Base-by-base conservation (phyloP, 2,797 vertebrate genomes). In the Poeciliopsis presidionis region DNA sequence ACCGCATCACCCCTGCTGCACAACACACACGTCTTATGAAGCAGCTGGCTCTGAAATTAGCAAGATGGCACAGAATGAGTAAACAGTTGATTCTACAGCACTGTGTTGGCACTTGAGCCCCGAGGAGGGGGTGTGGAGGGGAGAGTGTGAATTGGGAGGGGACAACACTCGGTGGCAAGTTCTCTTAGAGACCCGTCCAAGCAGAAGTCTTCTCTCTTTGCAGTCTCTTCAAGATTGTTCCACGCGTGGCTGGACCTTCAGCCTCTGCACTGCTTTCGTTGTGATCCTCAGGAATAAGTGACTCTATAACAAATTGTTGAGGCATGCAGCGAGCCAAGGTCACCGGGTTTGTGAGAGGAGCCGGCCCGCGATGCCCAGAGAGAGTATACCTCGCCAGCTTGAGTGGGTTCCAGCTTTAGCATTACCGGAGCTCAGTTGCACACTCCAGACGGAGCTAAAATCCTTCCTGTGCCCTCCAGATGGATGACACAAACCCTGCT, bases 281-380 rank as follows among this genome's bases (percentile, higher is more conserved):
- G 81, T 86, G 85, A 81, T 93, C 90, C 86, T 86, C 72, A 33
- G 79, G 88, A 94, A 93, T 91, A 94, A 92, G 90, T 89, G 90
- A 94, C 91, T 91, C 90, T 88, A 91, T 90, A 91, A 92, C 88
- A 88, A 90, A 88, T 88, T 77, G 72, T 85, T 80, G 84, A 87
- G 86, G 90, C 80, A 65, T 83, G 73, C 22, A 7, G 82, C 76
- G 78, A 87, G 88, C 93, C 90, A 91, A 93, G 94, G 93, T 94
- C 94, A 92, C 43, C 86, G 92, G 87, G 95, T 95, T 94, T 94
- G 91, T 77, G 86, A 90, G 88, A 77, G 85, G 85, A 92, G 91
- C 89, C 92, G 92, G 92, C 87, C 91, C 78, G 75, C 81, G 88
- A 86, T 92, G 90, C 92, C 90, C 92, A 88, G 86, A 85, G 87